Conservation (phyloP, 2,113 vertebrate genomes). For the Sarotherodon lohbergeri region DNA sequence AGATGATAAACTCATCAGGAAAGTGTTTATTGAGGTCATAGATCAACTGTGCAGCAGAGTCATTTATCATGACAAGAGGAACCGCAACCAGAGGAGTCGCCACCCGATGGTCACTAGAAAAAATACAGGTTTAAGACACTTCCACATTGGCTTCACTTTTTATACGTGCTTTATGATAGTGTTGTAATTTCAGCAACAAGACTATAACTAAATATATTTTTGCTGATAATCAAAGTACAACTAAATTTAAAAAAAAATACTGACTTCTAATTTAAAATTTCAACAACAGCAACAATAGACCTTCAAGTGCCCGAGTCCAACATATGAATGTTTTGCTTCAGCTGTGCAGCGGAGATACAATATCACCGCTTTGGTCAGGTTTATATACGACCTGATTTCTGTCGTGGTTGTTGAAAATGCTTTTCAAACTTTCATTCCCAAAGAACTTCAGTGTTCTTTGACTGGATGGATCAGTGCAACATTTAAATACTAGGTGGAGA, state of each 20-base stretch:
- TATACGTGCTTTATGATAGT: background rate
- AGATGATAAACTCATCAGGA: background rate
- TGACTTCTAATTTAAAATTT: background rate
- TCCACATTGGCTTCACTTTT: background rate
- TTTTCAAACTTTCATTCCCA: background rate
- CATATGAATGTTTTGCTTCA: background rate
- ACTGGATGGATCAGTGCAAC: background rate
- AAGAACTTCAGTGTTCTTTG: background rate
- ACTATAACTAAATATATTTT: background rate
- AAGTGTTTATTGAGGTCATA: background rate
- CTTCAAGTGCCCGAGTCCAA: background rate
- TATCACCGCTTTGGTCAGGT: background rate
- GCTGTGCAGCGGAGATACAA: background rate
- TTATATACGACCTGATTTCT: background rate
- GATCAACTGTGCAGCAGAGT: background rate
- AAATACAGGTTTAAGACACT: background rate
- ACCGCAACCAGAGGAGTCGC: background rate
- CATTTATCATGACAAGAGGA: background rate
- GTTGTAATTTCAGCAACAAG: background rate
- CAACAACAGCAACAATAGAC: background rate
- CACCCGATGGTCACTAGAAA: background rate
- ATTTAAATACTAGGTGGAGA: background rate
- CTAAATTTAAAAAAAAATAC: background rate
- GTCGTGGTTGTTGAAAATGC: background rate
- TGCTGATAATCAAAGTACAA: background rate